A percentile compares a stretch with the other conserved stretches of the same genome.
Conservation (phyloP, 53 echinoderm and acorn worm genomes). For the Temnopleurus reevesii region DNA sequence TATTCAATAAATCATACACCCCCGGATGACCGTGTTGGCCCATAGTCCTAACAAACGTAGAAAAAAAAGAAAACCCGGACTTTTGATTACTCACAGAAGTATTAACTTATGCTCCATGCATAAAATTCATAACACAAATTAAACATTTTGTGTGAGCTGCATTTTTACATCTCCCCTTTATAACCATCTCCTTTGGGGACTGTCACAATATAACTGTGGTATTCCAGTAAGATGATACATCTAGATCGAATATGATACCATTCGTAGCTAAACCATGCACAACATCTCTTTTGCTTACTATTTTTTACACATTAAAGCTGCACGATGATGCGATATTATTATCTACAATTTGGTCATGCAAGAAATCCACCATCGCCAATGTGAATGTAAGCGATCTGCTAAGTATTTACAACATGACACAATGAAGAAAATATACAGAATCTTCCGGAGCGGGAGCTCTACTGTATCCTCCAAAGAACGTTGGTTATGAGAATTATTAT, state of each 20-base stretch:
- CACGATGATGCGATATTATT: neutral
- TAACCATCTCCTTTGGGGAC: neutral
- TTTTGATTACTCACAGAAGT: too few species aligned
- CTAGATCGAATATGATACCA: neutral
- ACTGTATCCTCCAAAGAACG: neutral
- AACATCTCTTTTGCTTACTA: neutral
- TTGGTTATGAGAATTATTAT: neutral
- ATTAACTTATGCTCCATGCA: too few species aligned
- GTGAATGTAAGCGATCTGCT: too few species aligned
- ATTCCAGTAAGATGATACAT: neutral
- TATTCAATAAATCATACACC: too few species aligned
- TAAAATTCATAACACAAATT: too few species aligned
- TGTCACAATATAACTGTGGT: neutral
- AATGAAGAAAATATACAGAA: neutral
- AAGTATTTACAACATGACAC: too few species aligned
- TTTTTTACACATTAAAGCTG: constrained; percentile 4
- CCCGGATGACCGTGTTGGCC: too few species aligned
- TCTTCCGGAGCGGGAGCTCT: neutral
- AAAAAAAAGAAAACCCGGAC: neutral
- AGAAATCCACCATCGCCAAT: neutral
- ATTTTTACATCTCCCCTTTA: neutral
- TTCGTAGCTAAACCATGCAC: neutral
- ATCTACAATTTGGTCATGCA: constrained; percentile 19
- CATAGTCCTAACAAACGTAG: neutral
- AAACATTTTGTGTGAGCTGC: too few species aligned